Conservation (phyloP, 1,140 invertebrate species). For the Ditylenchus dipsaci region DNA sequence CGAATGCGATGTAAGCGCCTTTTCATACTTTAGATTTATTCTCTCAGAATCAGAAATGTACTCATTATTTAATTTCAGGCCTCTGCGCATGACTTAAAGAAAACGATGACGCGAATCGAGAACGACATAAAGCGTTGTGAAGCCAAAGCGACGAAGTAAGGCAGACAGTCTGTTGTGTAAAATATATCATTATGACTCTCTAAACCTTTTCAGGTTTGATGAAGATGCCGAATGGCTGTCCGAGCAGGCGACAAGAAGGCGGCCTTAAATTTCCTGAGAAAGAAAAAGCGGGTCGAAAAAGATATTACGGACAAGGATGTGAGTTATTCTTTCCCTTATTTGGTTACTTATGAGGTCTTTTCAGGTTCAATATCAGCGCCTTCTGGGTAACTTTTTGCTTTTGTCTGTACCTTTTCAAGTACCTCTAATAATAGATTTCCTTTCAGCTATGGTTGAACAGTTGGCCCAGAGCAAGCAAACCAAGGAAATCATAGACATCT, state of each 20-base stretch:
- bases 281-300: conserved; percentile 49
- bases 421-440: conserved; percentile 20
- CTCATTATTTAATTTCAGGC: conserved; percentile 10
- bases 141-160: conserved; percentile 11
- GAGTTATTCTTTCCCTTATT: too few relatives aligned
- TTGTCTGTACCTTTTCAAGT: neutral
- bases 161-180: too few relatives aligned
- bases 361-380: conserved; percentile 42
- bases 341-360: too few relatives aligned
- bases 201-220: conserved; percentile 30
- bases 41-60: too few relatives aligned
- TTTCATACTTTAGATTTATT: too few relatives aligned
- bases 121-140: conserved; percentile 43
- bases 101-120: conserved; percentile 44
- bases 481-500: conserved; percentile 51
- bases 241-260: conserved; percentile 43
- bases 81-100: conserved; percentile 48
- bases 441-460: conserved; percentile 46
- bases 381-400: neutral
- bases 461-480: conserved; percentile 49
- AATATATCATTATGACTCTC: conserved; percentile 21
- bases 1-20: conserved; percentile 29
- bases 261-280: conserved; percentile 39
- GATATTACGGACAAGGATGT: conserved; percentile 55
- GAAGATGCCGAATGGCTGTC: conserved; percentile 41